Base-by-base conservation (phyloP, 2,888 invertebrate species). In the Dynastes maya region DNA sequence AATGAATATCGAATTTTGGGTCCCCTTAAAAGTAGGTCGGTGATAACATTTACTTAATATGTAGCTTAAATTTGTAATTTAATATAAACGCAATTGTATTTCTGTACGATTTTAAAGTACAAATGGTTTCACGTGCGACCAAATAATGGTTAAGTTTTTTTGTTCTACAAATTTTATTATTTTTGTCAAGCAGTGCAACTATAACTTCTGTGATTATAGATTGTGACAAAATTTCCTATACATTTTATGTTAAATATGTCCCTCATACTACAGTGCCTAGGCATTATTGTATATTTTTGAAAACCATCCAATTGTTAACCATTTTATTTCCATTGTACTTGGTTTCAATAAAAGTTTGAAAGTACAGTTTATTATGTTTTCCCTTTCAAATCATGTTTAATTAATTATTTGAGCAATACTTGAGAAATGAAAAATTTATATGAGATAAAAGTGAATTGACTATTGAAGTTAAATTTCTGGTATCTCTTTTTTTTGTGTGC, bases 201-300 rank as follows among this genome's bases (percentile, higher is more conserved):
- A 84, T 84, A 85, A 84, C 82, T 84, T 83, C 88, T 88, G 87
- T 88, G 87, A 88, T 88, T 87, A 85, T 85, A 85, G 85, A 86
- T 87, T 86, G 86, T 87, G 85, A 84, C 86, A 85, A 85, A 87
- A 86, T 85, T 85, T 83, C 83, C 83, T 85, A 83, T 78, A 86
- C 84, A 74, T 67, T 85, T 83, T 84, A 82, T 84, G 84, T 85
- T 85, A 83, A 82, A 84, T 85, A 84, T 83, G 83, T 84, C 83
- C 81, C 84, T 85, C 85, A 86, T 85, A 80, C 80, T 84, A 84
- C 88, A 88, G 88, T 88, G 88, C 88, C 88, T 88, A 87, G 88
- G 87, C 86, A 87, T 86, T 84, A 86, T 84, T 86, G 85, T 86
- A 87, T 87, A 88, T 87, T 88, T 87, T 87, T 87, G 29, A 74